Conservation (phyloP, 2,888 invertebrate species). For the Agrotis segetum region DNA sequence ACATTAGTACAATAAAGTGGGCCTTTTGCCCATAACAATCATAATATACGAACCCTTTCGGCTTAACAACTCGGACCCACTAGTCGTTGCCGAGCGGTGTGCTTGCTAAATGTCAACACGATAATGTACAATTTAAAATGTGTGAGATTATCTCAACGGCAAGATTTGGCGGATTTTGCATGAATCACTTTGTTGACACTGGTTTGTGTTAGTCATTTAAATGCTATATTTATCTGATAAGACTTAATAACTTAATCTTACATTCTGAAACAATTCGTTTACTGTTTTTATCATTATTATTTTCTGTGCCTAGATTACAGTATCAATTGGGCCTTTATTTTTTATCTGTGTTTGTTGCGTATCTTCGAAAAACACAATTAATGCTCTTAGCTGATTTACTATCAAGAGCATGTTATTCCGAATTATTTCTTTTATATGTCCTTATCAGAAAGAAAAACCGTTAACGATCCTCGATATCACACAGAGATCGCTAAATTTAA, state of each 20-base stretch:
- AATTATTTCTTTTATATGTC: background rate
- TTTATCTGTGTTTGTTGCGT: slow-evolving; percentile 2
- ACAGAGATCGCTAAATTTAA: slow-evolving; percentile 12
- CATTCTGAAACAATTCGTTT: background rate
- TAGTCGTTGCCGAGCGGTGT: slow-evolving; percentile 73
- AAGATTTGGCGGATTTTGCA: slow-evolving; percentile 37
- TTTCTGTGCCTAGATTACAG: slow-evolving; percentile 1
- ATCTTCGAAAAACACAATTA: slow-evolving; percentile 9
- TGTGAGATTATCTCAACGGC: slow-evolving; percentile 64
- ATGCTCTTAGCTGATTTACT: background rate
- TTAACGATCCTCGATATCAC: slow-evolving; percentile 1
- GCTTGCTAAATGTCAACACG: slow-evolving; percentile 76
- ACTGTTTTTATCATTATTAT: background rate
- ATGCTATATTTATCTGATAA: background rate
- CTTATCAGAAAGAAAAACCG: slow-evolving; percentile 16
- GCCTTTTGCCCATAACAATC: slow-evolving; percentile 85
- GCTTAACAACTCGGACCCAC: slow-evolving; percentile 68
- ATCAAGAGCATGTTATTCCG: background rate
- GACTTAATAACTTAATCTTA: background rate
- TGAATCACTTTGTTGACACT: background rate
- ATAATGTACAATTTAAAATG: slow-evolving; percentile 77
- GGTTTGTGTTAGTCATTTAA: slow-evolving; percentile 2
- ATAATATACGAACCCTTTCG: slow-evolving; percentile 85
- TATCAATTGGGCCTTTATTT: background rate
- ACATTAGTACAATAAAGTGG: slow-evolving; percentile 85